These are phyloP conservation scores for Odontamblyopus lacepedii DNA, from an alignment of 2,797 vertebrate genomes.

Conservation along the genomic window DNA sequence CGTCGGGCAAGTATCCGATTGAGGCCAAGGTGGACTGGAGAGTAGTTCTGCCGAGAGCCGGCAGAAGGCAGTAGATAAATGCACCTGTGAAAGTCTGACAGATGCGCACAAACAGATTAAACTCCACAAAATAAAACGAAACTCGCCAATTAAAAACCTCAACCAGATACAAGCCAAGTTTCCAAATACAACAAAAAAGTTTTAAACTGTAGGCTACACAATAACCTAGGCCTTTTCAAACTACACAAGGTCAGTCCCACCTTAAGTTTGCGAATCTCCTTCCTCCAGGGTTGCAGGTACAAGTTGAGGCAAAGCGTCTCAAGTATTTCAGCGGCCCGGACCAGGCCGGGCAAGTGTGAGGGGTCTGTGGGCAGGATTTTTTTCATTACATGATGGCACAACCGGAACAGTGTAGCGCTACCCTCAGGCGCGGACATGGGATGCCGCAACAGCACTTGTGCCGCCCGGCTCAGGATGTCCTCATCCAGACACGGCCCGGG, in stretches of 20 bases:
- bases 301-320: conserved; percentile 83
- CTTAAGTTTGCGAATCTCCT: conserved; percentile 84
- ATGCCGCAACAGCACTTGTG: conserved; percentile 39
- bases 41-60: conserved; percentile 71
- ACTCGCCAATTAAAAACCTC: background rate
- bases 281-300: conserved; percentile 84
- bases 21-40: conserved; percentile 75
- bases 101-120: background rate
- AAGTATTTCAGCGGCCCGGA: conserved; percentile 76
- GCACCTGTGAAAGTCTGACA: conserved; percentile 84
- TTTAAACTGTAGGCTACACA: background rate
- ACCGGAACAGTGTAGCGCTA: conserved; percentile 52
- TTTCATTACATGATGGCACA: conserved; percentile 41
- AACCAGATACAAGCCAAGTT: background rate
- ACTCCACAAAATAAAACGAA: background rate
- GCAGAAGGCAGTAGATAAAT: conserved; percentile 83
- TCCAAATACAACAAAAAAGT: background rate
- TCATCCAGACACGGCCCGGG: conserved; percentile 60
- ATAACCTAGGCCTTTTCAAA: background rate
- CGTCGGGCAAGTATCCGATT: conserved; percentile 81
- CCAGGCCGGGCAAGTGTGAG: conserved; percentile 47
- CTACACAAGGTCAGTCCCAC: conserved; percentile 50
- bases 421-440: conserved; percentile 18
- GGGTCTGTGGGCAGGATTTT: background rate
- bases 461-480: conserved; percentile 39